phyloP scores from a whole-genome alignment of 1,140 invertebrate genomes.

The Heliconius congener region DNA sequence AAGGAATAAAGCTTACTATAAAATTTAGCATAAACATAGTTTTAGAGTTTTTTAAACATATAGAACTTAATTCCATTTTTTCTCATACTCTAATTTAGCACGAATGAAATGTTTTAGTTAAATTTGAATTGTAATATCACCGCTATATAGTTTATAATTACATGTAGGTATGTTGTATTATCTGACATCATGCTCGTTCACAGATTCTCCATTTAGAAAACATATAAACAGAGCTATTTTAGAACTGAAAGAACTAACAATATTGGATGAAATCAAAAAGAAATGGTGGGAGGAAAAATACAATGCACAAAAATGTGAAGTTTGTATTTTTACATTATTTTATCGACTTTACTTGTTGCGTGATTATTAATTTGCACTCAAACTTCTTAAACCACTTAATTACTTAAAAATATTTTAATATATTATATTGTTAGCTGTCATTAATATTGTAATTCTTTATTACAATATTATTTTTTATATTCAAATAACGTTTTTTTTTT shows the following conservation, averaged over 20 bases:
- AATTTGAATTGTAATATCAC: neutral
- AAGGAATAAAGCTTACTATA: too few species aligned
- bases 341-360: too few species aligned
- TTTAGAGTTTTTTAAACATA: too few species aligned
- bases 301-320: slow-evolving; percentile 79
- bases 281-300: slow-evolving; percentile 92
- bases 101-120: neutral
- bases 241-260: slow-evolving; percentile 89
- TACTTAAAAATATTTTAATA: too few species aligned
- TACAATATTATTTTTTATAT: neutral
- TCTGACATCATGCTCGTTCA: slow-evolving; percentile 42
- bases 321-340: slow-evolving; percentile 37
- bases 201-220: slow-evolving; percentile 87
- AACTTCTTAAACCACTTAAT: too few species aligned
- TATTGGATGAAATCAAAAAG: slow-evolving; percentile 87
- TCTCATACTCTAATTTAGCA: too few species aligned
- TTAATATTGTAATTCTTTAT: too few species aligned
- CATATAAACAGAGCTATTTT: slow-evolving; percentile 89
- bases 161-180: neutral
- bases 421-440: too few species aligned
- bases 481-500: neutral
- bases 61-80: too few species aligned
- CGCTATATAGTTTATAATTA: neutral
- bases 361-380: too few species aligned
- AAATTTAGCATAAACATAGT: too few species aligned